phyloP scores from a whole-genome alignment of 2,888 invertebrate genomes.

The Drosophila planitibia region DNA sequence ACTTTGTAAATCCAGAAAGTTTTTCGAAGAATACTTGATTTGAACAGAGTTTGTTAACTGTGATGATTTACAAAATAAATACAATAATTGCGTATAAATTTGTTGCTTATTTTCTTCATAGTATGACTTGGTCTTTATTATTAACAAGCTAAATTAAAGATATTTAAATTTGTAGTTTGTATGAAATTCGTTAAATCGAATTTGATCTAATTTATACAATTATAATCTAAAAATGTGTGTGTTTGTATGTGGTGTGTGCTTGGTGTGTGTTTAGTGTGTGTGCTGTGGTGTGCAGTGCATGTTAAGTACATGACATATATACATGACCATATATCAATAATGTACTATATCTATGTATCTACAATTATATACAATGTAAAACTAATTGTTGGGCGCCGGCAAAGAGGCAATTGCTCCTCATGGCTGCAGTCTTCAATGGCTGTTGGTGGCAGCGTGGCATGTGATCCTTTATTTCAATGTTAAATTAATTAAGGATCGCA shows the following conservation, averaged over 20 bases:
- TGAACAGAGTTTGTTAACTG: no score
- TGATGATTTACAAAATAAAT: not conserved
- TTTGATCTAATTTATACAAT: conserved; percentile 21
- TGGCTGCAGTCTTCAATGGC: conserved; percentile 69
- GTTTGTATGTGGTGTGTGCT: not conserved
- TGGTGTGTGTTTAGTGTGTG: not conserved
- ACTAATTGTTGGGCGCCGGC: conserved; percentile 30
- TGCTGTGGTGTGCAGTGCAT: not conserved
- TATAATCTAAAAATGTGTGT: not conserved
- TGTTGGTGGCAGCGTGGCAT: conserved; percentile 27
- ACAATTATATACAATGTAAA: conserved; percentile 33
- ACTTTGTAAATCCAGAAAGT: no score
- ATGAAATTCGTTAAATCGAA: conserved; percentile 26
- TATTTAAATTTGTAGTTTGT: conserved; percentile 14
- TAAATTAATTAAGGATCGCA: not conserved
- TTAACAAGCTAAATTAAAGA: conserved; percentile 25
- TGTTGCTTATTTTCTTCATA: conserved; percentile 31
- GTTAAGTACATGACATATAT: conserved; percentile 1
- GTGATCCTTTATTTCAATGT: not conserved
- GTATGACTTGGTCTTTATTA: conserved; percentile 68
- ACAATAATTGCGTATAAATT: not conserved
- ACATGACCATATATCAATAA: not conserved
- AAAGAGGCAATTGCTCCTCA: conserved; percentile 16
- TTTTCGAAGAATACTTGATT: no score
- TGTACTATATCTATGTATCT: conserved; percentile 18